These are phyloP conservation scores for Uropetala carovei DNA, from an alignment of 2,888 invertebrate genomes.

Conservation along the genomic window DNA sequence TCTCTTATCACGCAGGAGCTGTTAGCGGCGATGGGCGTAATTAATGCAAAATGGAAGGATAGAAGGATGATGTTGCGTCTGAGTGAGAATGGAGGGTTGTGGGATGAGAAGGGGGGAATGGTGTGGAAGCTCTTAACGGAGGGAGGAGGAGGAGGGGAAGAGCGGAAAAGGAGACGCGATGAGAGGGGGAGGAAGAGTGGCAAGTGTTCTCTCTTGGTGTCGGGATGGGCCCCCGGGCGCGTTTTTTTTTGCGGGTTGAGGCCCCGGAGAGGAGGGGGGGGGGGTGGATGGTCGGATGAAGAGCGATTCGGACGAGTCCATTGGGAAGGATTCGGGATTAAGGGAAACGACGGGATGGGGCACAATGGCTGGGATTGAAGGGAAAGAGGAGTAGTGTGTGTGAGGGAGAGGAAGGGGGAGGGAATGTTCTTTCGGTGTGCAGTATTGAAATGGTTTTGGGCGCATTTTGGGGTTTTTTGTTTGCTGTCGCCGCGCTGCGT, in stretches of 20 bases:
- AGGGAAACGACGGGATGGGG: not conserved
- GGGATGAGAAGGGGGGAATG: not conserved
- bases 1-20: not conserved
- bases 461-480: not conserved
- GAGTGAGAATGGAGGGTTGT: too few species aligned
- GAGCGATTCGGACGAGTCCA: not conserved
- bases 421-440: constrained; percentile 20
- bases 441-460: not conserved
- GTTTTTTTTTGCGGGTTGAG: constrained; percentile 1
- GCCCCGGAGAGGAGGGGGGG: not conserved
- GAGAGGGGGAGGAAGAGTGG: not conserved
- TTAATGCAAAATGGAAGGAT: constrained; percentile 14
- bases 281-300: not conserved
- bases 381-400: not conserved
- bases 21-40: not conserved
- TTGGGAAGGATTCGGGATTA: not conserved
- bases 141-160: not conserved
- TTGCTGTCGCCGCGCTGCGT: not conserved
- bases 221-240: not conserved
- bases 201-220: not conserved
- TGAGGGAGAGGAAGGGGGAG: not conserved
- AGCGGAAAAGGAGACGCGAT: not conserved
- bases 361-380: not conserved
- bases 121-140: not conserved
- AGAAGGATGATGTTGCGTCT: not conserved